Conservation (phyloP, 2,888 invertebrate species). For the Trichopria drosophilae region DNA sequence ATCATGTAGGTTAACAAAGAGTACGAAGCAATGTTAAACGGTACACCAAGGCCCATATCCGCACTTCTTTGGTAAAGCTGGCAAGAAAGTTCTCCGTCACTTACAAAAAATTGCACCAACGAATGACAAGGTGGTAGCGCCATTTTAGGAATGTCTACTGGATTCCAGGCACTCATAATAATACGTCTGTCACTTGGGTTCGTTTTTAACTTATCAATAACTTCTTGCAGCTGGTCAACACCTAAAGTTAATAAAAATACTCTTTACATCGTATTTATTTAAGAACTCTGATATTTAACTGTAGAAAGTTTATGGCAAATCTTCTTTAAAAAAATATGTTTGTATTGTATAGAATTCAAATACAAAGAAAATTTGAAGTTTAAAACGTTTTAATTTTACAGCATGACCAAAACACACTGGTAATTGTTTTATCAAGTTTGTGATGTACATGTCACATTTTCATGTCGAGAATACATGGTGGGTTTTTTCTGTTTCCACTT, state of each 20-base stretch:
- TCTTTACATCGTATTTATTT: no score
- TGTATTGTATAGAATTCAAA: neutral
- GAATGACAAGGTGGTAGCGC: slow-evolving; percentile 97
- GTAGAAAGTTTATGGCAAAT: neutral
- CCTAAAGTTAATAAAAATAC: no score
- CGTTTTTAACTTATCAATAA: slow-evolving; percentile 78
- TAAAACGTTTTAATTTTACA: neutral
- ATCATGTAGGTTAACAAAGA: slow-evolving; percentile 93
- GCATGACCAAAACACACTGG: no score
- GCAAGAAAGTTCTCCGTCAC: slow-evolving; percentile 81
- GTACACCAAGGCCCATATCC: slow-evolving; percentile 97
- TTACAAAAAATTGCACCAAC: slow-evolving; percentile 91
- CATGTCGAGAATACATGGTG: no score
- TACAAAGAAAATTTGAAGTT: slow-evolving; percentile 2
- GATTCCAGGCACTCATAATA: slow-evolving; percentile 95
- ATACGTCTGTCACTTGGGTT: slow-evolving; percentile 88
- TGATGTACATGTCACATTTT: no score
- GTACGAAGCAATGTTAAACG: slow-evolving; percentile 98
- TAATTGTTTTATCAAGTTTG: no score
- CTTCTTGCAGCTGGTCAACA: slow-evolving; percentile 82
- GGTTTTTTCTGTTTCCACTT: no score
- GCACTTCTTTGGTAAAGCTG: slow-evolving; percentile 95
- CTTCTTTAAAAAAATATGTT: neutral
- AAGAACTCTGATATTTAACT: no score
- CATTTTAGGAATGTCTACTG: slow-evolving; percentile 84